These are phyloP conservation scores for Aythya baeri DNA, from an alignment of 2,113 vertebrate species.

Conservation along the genomic window DNA sequence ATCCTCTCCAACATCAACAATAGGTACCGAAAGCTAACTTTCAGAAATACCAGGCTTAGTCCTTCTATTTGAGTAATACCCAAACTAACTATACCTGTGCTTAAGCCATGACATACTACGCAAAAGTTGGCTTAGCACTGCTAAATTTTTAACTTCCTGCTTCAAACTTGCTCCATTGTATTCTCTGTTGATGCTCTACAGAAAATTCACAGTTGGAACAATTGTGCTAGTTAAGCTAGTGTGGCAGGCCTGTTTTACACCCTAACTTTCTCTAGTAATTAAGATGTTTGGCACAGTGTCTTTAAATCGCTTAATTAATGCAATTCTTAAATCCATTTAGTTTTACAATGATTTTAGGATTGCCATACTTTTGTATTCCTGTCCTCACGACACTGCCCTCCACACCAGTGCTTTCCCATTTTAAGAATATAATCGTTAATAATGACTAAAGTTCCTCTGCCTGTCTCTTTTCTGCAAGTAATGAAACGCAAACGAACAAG, in stretches of 20 bases:
- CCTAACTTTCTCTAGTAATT: neutral
- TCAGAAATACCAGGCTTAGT: neutral
- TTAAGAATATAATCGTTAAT: neutral
- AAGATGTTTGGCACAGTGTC: neutral
- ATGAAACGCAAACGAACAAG: slow-evolving; percentile 13
- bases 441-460: neutral
- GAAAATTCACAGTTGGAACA: neutral
- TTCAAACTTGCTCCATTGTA: neutral
- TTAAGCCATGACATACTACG: neutral
- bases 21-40: neutral
- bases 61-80: neutral
- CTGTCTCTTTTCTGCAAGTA: neutral
- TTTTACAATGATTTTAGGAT: slow-evolving; percentile 5
- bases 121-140: neutral
- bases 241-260: neutral
- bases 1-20: neutral
- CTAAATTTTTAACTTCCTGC: neutral
- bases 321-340: neutral
- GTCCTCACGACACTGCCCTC: neutral
- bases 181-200: neutral
- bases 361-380: neutral
- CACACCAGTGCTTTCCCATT: neutral
- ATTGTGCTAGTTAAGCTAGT: neutral
- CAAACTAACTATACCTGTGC: neutral
- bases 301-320: slow-evolving; percentile 14